A percentile compares a stretch with the other conserved stretches of the same genome.
These are phyloP conservation scores for Muricea muricata DNA, from an alignment of 92 coral and sea anemone genomes.

Conservation along the genomic window DNA sequence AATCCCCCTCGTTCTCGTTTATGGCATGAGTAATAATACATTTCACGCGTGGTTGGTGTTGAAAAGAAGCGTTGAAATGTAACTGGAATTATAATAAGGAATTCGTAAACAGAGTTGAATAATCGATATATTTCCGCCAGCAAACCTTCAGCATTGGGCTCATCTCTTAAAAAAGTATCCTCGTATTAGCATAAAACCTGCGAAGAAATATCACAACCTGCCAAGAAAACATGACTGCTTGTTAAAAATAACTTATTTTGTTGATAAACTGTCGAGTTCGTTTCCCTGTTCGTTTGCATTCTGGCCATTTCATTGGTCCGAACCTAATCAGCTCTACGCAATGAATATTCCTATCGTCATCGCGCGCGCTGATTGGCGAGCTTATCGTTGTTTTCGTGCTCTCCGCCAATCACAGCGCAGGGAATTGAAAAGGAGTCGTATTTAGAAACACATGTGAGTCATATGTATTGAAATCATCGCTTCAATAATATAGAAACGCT, in stretches of 20 bases:
- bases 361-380: conserved; percentile 27
- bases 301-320: conserved; percentile 27
- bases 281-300: background rate
- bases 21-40: background rate
- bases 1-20: background rate
- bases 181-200: conserved; percentile 3
- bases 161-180: background rate
- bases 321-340: conserved; percentile 29
- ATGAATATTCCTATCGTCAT: conserved; percentile 16
- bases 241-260: conserved; percentile 34
- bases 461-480: conserved; percentile 44
- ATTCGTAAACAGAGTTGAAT: conserved; percentile 6
- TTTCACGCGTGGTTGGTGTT: conserved; percentile 45
- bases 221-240: background rate
- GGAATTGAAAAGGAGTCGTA: conserved; percentile 18
- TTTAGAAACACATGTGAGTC: conserved; percentile 53
- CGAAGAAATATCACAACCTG: conserved; percentile 2
- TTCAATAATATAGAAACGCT: background rate
- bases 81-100: background rate
- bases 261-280: background rate
- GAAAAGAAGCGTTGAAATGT: conserved; percentile 12
- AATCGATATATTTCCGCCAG: conserved; percentile 66
- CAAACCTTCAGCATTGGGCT: background rate
- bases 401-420: conserved; percentile 3
- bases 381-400: background rate